Evolutionary conservation across 1,140 invertebrate species (phyloP).

Genomic region (Bombus breviceps): DNA sequence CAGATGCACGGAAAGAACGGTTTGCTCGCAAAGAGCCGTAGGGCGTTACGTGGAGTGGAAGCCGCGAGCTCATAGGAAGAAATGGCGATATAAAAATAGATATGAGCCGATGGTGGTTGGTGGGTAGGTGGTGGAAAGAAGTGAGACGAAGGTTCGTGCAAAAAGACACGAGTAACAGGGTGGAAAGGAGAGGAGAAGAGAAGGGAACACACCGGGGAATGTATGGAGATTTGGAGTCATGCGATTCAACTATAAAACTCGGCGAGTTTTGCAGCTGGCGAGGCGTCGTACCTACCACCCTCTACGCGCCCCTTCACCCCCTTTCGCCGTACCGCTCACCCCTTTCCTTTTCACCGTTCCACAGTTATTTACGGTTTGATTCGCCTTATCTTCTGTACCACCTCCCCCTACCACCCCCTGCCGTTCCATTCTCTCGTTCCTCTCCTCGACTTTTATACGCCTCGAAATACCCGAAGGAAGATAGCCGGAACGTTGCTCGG

Average conservation of each 20-base stretch:
- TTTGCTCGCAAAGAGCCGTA: slow-evolving; percentile 34
- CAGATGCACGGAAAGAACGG: not conserved
- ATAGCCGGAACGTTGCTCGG: slow-evolving; percentile 38
- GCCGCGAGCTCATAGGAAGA: slow-evolving; percentile 60
- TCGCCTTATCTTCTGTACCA: slow-evolving; percentile 80
- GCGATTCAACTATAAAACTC: slow-evolving; percentile 83
- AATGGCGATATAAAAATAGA: slow-evolving; percentile 75
- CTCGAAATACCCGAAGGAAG: slow-evolving; percentile 56
- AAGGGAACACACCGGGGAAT: slow-evolving; percentile 68
- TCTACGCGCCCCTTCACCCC: slow-evolving; percentile 38
- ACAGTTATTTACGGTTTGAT: slow-evolving; percentile 83
- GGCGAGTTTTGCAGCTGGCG: slow-evolving; percentile 81
- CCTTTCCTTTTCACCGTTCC: slow-evolving; percentile 77
- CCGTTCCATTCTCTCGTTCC: slow-evolving; percentile 62
- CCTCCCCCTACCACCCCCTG: slow-evolving; percentile 60
- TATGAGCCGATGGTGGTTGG: slow-evolving; percentile 58
- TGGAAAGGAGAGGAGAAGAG: slow-evolving; percentile 38
- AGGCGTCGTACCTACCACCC: slow-evolving; percentile 73
- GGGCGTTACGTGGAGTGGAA: slow-evolving; percentile 55
- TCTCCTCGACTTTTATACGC: slow-evolving; percentile 64
- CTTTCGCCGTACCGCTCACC: slow-evolving; percentile 34
- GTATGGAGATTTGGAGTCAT: slow-evolving; percentile 82
- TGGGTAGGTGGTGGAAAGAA: slow-evolving; percentile 55
- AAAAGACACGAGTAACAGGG: slow-evolving; percentile 56
- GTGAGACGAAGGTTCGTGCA: slow-evolving; percentile 44